Evolutionary conservation across 2,888 invertebrate species (phyloP), one percentile per base, ranked within the genome.

Genomic region (Neoscelio sp.): DNA sequence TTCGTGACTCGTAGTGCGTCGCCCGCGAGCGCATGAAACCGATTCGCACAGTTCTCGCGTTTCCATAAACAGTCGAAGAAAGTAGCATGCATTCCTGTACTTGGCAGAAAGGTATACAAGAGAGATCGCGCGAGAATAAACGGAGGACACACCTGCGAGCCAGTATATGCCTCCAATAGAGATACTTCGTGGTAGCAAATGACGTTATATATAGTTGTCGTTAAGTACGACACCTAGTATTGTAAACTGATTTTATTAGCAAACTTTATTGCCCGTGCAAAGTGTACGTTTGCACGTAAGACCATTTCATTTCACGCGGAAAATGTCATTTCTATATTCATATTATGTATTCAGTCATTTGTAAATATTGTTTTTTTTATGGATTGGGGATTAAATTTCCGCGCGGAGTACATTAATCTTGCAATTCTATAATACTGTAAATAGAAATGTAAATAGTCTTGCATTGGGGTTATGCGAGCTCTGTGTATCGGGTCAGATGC

Each of bases 41-140:
- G 82, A 86, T 86, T 88, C 86, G 85, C 87, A 85, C 85, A 86
- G 83, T 87, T 88, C 86, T 86, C 86, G 86, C 86, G 82, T 87
- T 87, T 87, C 88, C 88, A 87, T 88, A 88, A 88, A 88, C 83
- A 86, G 86, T 82, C 68, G 85, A 87, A 86, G 87, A 88, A 88
- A 88, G 87, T 87, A 82, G 80, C 83, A 48, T 78, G 83, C 84
- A 84, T 85, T 84, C 84, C 79, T 82, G 70, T 75, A 73, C 76
- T 79, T 77, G 44, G 74, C 54, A 75, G 50, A 52, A 62, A 44
- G 20, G 67, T 10, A 17, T 35, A 68, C 54, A 18, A 20, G 68
- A 42, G 71, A 50, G 67, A 76, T 65, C 67, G 67, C 12, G 46
- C 65, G 71, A 80, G 82, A 83, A 82, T 80, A 81, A 78, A 79